These are phyloP conservation scores for Corbicula japonica DNA, from an alignment of 2,888 invertebrate species.

Conservation along the genomic window DNA sequence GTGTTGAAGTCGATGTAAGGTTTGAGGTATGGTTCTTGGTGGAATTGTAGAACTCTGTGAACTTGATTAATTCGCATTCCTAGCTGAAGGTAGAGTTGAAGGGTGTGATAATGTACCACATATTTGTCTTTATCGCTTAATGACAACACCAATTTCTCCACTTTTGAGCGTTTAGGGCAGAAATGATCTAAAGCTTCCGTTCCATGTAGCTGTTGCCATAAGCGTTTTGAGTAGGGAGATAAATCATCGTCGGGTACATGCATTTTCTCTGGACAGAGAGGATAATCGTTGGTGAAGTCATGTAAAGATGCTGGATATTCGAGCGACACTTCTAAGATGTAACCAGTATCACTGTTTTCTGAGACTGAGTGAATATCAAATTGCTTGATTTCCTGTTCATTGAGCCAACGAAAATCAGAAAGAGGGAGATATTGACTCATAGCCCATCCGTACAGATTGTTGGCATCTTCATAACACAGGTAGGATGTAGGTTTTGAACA, in stretches of 20 bases:
- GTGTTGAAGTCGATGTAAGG: no score
- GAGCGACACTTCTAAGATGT: slow-evolving; percentile 47
- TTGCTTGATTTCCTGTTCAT: slow-evolving; percentile 3
- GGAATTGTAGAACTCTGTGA: slow-evolving; percentile 29
- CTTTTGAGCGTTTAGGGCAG: slow-evolving; percentile 24
- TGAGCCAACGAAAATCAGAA: slow-evolving; percentile 46
- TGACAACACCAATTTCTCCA: slow-evolving; percentile 23
- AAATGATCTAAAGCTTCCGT: neutral
- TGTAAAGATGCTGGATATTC: slow-evolving; percentile 52
- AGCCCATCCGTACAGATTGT: slow-evolving; percentile 41
- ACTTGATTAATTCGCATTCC: slow-evolving; percentile 29
- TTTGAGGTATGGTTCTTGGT: slow-evolving; percentile 27
- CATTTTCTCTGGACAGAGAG: slow-evolving; percentile 43
- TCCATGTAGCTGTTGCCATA: slow-evolving; percentile 23
- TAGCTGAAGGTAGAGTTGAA: slow-evolving; percentile 19
- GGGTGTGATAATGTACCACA: slow-evolving; percentile 22
- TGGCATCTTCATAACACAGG: slow-evolving; percentile 39
- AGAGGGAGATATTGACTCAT: slow-evolving; percentile 38
- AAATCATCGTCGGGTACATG: slow-evolving; percentile 19
- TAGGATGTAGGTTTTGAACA: slow-evolving; percentile 51
- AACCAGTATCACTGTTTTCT: slow-evolving; percentile 23
- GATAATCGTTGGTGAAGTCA: slow-evolving; percentile 44
- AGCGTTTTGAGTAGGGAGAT: slow-evolving; percentile 32
- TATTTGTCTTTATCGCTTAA: slow-evolving; percentile 19
- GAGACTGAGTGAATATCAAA: slow-evolving; percentile 8